Evolutionary conservation across 2,888 invertebrate species (phyloP).

Genomic region (Sarcophaga rosellei): DNA sequence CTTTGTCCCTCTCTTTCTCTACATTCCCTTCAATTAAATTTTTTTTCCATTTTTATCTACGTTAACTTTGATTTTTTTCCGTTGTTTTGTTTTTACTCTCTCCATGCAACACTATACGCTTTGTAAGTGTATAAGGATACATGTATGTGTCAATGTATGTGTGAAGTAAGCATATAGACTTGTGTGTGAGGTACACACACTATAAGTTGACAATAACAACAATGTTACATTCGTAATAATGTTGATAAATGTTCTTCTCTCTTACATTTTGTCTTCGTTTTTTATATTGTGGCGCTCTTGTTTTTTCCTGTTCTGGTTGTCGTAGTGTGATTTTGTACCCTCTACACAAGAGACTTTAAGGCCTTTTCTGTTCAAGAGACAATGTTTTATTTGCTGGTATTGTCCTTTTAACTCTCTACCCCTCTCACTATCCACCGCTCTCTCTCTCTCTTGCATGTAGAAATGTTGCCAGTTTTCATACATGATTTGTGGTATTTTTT

Average conservation of each 20-base stretch:
- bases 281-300: slow-evolving; percentile 6
- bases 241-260: slow-evolving; percentile 50
- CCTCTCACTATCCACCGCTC: background rate
- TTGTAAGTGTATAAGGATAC: too few species aligned
- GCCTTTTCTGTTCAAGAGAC: slow-evolving; percentile 31
- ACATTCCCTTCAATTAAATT: too few species aligned
- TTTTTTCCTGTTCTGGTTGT: background rate
- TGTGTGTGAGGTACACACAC: background rate
- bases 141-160: too few species aligned
- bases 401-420: background rate
- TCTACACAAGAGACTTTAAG: slow-evolving; percentile 22
- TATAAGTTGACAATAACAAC: slow-evolving; percentile 25
- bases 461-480: slow-evolving; percentile 48
- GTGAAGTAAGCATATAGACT: background rate
- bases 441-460: background rate
- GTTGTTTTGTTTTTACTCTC: too few species aligned
- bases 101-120: too few species aligned
- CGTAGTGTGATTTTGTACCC: background rate
- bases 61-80: slow-evolving; percentile 18
- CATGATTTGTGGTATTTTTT: slow-evolving; percentile 47
- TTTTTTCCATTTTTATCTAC: slow-evolving; percentile 4
- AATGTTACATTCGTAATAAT: slow-evolving; percentile 41
- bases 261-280: slow-evolving; percentile 23
- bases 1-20: too few species aligned
- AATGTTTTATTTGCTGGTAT: slow-evolving; percentile 29